Evolutionary conservation across 1,140 invertebrate genomes (phyloP).

Genomic region (Eupristina koningsbergeri): DNA sequence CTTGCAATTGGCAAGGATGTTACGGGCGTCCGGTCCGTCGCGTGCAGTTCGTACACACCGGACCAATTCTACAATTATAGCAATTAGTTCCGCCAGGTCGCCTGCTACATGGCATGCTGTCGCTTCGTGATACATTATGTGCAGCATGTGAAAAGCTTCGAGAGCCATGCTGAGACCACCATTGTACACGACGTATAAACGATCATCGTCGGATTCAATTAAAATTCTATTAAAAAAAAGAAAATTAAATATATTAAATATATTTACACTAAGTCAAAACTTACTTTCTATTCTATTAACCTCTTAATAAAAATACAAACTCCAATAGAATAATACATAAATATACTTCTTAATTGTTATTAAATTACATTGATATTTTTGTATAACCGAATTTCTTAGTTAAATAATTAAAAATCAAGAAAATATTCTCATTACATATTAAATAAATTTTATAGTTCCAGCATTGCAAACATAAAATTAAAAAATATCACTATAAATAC

Average conservation of each 20-base stretch:
- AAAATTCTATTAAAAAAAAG: constrained; percentile 77
- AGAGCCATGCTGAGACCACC: constrained; percentile 90
- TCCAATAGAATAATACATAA: too few species aligned
- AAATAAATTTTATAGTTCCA: too few species aligned
- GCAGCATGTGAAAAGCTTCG: constrained; percentile 91
- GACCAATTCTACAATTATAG: constrained; percentile 83
- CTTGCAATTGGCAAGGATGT: constrained; percentile 80
- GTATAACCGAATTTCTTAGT: too few species aligned
- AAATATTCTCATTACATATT: too few species aligned
- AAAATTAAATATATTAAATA: not conserved
- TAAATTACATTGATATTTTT: too few species aligned
- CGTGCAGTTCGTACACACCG: constrained; percentile 79
- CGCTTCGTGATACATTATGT: constrained; percentile 95
- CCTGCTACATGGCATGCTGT: constrained; percentile 89
- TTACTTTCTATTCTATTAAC: too few species aligned
- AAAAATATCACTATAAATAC: too few species aligned
- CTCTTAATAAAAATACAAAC: too few species aligned
- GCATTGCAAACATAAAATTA: too few species aligned
- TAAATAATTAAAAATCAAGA: too few species aligned
- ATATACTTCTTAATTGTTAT: too few species aligned
- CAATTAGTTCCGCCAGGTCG: constrained; percentile 87
- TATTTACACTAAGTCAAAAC: not conserved
- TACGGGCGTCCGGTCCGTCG: constrained; percentile 79
- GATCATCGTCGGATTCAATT: constrained; percentile 90
- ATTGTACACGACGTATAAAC: constrained; percentile 89